Evolutionary conservation across 2,797 vertebrate species (phyloP).

Genomic region (Choloepus didactylus): DNA sequence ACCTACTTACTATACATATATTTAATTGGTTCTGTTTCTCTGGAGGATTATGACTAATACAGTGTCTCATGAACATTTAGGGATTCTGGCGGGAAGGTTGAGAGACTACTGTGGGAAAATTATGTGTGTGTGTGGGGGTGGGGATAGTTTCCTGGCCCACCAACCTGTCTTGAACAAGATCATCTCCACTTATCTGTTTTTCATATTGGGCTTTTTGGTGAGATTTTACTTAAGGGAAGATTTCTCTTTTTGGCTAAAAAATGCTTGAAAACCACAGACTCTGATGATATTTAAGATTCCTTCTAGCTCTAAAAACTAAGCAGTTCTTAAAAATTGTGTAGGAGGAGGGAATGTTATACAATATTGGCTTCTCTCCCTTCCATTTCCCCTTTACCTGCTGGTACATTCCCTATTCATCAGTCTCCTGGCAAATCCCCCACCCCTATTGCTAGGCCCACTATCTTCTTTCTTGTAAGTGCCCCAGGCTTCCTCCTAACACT

Average conservation of each 20-base stretch:
- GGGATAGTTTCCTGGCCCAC: neutral
- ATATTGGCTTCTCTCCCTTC: neutral
- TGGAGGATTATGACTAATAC: too few species aligned
- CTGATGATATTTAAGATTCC: slow-evolving; percentile 44
- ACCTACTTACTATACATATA: too few species aligned
- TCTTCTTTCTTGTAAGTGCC: neutral
- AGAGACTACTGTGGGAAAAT: neutral
- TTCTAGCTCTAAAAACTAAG: slow-evolving; percentile 62
- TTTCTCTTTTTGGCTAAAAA: slow-evolving; percentile 49
- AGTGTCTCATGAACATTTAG: neutral
- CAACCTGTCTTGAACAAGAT: neutral
- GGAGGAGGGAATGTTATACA: neutral
- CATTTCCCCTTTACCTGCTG: neutral
- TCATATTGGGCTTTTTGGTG: slow-evolving; percentile 1
- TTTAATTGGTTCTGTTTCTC: too few species aligned
- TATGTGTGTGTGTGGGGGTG: neutral
- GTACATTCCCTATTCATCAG: neutral
- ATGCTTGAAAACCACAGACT: slow-evolving; percentile 65
- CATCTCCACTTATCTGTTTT: slow-evolving; percentile 37
- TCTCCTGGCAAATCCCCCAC: neutral
- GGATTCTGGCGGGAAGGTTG: neutral
- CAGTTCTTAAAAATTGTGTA: neutral
- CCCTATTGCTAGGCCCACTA: rapidly evolving
- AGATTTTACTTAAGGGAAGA: slow-evolving; percentile 58
- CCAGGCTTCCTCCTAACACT: too few species aligned